Base-by-base conservation (phyloP, 2,888 invertebrate genomes). In the Phalera bucephala region DNA sequence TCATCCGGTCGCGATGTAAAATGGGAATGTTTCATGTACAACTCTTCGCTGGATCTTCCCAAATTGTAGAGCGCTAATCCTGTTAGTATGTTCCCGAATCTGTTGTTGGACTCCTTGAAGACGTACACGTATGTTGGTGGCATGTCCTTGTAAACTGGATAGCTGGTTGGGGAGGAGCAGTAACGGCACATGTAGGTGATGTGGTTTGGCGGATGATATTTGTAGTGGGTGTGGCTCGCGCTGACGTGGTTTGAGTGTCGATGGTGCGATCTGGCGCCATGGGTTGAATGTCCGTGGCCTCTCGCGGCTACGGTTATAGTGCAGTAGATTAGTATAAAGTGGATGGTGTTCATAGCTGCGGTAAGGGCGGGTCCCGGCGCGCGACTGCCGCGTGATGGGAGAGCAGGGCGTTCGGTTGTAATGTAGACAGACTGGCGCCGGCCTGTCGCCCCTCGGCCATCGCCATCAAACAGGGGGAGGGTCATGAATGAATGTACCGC, bases 11-110 rank as follows among this genome's bases (percentile, higher is more conserved):
- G 64, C 11, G 73, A 52, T 1, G 69, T 46, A 45, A 85, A 80
- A 38, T 72, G 43, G 25, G 38, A 72, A 11, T 71, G 67, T 0
- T 61, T 49, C 35, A 72, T 57, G 27, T 76, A 60, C 63, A 64
- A 64, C 7, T 72, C 62, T 9, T 68, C 71, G 12, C 59, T 58
- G 1, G 66, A 43, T 0, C 83, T 71, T 15, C 87, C 88, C 22
- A 89, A 63, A 51, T 89, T 89, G 59, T 86, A 88, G 8, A 89
- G 52, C 4, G 88, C 82, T 13, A 89, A 63, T 5, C 88, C 88
- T 1, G 84, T 75, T 23, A 88, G 51, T 10, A 89, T 45, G 30
- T 77, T 73, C 1, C 80, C 73, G 41, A 73, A 87, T 41, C 80
- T 66, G 36, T 70, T 79, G 2, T 70, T 67, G 5, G 77, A 79